These are phyloP conservation scores for Drosophila oshimai DNA, from an alignment of 1,140 invertebrate genomes.

Conservation along the genomic window DNA sequence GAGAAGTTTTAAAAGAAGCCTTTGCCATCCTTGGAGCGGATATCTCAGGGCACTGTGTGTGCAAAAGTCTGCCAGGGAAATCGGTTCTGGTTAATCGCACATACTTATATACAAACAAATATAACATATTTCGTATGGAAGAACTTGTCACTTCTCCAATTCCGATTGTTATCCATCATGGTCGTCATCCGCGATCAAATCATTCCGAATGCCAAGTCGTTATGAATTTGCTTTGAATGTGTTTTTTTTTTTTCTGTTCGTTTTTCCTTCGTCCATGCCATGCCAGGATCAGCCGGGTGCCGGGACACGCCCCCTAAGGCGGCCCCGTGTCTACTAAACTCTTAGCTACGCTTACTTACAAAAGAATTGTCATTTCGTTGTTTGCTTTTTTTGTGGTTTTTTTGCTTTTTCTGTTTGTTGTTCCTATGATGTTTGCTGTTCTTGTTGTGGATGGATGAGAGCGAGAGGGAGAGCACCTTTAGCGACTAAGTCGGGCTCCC, in stretches of 20 bases:
- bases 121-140: conserved; percentile 15
- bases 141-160: conserved; percentile 21
- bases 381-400: conserved; percentile 38
- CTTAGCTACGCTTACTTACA: conserved; percentile 75
- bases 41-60: neutral
- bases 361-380: conserved; percentile 41
- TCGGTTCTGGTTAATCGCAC: conserved; percentile 23
- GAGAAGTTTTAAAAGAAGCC: conserved; percentile 9
- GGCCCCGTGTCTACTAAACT: conserved; percentile 63
- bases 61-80: conserved; percentile 22
- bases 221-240: conserved; percentile 37
- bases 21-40: neutral
- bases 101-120: conserved; percentile 14
- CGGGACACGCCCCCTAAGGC: conserved; percentile 53
- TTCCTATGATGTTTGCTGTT: conserved; percentile 59
- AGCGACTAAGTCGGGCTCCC: conserved; percentile 32
- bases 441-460: conserved; percentile 35
- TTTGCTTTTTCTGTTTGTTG: conserved; percentile 51
- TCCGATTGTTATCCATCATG: conserved; percentile 18
- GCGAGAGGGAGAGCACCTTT: conserved; percentile 52
- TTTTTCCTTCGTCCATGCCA: conserved; percentile 77
- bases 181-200: conserved; percentile 37
- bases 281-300: conserved; percentile 76
- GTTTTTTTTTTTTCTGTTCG: conserved; percentile 41
- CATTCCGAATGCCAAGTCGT: conserved; percentile 52